Conservation (phyloP, 1,140 invertebrate genomes). For the Drosophila truncata region DNA sequence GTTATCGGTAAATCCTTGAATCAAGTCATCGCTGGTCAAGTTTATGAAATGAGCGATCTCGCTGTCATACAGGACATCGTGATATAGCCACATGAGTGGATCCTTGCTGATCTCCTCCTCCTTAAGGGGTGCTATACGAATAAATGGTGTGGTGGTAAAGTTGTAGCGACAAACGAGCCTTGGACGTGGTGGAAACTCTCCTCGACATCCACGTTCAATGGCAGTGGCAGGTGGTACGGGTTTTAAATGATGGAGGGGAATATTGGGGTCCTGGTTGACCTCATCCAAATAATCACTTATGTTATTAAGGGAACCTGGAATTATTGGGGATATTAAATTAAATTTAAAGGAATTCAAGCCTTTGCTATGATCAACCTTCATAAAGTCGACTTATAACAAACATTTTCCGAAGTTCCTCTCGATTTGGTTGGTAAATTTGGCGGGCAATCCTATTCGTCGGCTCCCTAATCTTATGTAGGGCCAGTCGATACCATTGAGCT, state of each 20-base stretch:
- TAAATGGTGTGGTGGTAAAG: constrained; percentile 89
- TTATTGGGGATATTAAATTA: background rate
- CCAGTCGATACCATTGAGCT: constrained; percentile 41
- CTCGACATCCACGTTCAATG: constrained; percentile 31
- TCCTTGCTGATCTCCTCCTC: constrained; percentile 94
- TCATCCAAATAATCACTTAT: constrained; percentile 15
- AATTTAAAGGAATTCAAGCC: no score
- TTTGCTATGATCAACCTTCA: constrained; percentile 15
- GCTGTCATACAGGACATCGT: constrained; percentile 94
- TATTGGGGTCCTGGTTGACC: background rate
- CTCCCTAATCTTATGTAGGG: background rate
- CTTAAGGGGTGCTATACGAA: constrained; percentile 94
- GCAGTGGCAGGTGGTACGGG: background rate
- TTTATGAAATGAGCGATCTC: constrained; percentile 90
- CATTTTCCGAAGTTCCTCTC: constrained; percentile 20
- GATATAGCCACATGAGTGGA: constrained; percentile 94
- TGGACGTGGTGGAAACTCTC: constrained; percentile 6
- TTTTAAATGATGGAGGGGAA: constrained; percentile 9
- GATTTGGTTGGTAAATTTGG: constrained; percentile 7
- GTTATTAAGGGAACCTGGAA: constrained; percentile 7
- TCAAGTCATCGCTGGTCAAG: constrained; percentile 9
- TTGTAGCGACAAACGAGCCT: constrained; percentile 92
- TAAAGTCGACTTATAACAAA: constrained; percentile 38
- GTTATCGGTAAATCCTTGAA: constrained; percentile 17
- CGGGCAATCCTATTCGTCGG: background rate